Conservation (phyloP, 2,797 vertebrate species). For the Okamejei kenojei region DNA sequence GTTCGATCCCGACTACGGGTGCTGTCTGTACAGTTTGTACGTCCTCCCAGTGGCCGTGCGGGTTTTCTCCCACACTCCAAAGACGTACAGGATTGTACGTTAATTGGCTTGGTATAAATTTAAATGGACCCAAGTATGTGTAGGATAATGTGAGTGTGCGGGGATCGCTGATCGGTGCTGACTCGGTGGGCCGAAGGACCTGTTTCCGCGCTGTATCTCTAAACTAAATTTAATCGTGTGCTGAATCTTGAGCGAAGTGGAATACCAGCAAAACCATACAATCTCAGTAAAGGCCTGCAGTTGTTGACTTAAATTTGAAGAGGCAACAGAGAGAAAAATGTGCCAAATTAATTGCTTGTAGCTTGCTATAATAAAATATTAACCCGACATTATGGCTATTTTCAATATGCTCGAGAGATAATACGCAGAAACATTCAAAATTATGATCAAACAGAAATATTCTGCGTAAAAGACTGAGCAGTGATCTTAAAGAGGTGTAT, state of each 20-base stretch:
- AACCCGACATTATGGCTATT: background rate
- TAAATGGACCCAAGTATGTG: no score
- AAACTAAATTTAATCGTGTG: no score
- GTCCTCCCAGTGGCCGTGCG: no score
- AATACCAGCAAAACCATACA: background rate
- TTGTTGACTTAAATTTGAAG: background rate
- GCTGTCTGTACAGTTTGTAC: no score
- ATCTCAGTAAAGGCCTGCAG: background rate
- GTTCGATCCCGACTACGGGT: no score
- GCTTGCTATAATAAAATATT: background rate
- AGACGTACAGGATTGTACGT: no score
- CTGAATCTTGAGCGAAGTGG: background rate
- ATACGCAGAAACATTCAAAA: background rate
- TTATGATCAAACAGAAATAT: background rate
- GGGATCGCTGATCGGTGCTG: no score
- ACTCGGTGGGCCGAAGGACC: no score
- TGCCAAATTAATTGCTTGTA: background rate
- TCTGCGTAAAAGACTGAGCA: background rate
- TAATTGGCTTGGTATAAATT: no score
- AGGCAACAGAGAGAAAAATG: background rate
- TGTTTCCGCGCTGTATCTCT: no score
- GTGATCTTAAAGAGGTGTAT: background rate
- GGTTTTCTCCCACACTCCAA: no score
- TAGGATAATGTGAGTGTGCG: no score
- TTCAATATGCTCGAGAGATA: background rate